These are phyloP conservation scores for Zaprionus tsacasi DNA, from an alignment of 1,140 invertebrate genomes.

Conservation along the genomic window DNA sequence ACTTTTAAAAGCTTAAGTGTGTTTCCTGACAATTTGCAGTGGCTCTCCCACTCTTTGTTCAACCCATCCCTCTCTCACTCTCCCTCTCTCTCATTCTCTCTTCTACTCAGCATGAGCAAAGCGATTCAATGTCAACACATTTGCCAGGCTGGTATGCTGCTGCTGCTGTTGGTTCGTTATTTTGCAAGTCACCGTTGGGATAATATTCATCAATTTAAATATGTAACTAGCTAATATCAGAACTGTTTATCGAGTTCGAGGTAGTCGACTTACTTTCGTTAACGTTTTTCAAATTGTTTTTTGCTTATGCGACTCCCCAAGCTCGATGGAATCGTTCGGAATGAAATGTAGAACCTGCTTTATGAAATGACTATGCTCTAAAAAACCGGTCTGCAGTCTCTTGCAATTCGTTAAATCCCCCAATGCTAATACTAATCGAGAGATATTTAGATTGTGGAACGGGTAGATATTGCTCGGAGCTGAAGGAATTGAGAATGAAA, in stretches of 20 bases:
- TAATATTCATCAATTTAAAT: constrained; percentile 21
- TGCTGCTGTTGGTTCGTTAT: background rate
- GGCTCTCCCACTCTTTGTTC: background rate
- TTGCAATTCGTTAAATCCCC: constrained; percentile 26
- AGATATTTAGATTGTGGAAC: background rate
- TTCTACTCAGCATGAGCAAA: background rate
- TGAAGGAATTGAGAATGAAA: background rate
- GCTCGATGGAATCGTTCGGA: constrained; percentile 12
- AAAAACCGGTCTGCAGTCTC: constrained; percentile 56
- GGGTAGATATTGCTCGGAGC: background rate
- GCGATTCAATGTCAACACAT: constrained; percentile 32
- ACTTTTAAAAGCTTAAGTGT: constrained; percentile 58
- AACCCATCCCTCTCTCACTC: background rate
- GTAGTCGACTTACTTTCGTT: constrained; percentile 73
- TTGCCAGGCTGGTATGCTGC: constrained; percentile 2
- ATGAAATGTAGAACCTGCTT: constrained; percentile 73
- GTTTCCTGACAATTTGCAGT: constrained; percentile 52
- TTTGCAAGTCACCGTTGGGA: constrained; percentile 3
- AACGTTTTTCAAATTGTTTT: constrained; percentile 24
- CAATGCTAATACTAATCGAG: constrained; percentile 7
- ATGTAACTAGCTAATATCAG: constrained; percentile 19
- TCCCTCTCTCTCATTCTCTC: background rate
- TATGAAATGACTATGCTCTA: constrained; percentile 37
- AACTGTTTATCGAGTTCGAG: constrained; percentile 52
- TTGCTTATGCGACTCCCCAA: constrained; percentile 14